Conservation (phyloP, 2,888 invertebrate genomes). For the Augochlorella aurata region DNA sequence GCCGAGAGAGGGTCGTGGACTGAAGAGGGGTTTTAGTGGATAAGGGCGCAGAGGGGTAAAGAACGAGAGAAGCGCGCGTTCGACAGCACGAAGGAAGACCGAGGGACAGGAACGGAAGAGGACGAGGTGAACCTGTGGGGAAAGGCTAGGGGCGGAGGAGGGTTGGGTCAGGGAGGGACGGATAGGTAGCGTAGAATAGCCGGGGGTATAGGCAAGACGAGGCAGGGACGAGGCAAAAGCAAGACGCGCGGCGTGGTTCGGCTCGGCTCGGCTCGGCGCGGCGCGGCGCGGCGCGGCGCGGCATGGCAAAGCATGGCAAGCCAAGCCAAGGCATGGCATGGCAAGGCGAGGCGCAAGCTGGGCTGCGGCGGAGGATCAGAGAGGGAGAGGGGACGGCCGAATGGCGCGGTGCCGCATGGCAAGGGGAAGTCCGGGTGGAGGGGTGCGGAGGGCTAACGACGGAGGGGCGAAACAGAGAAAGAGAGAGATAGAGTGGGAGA, state of each 20-base stretch:
- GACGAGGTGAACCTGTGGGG: conserved; percentile 6
- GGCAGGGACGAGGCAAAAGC: conserved; percentile 27
- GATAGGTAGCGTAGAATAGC: conserved; percentile 47
- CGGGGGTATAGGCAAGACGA: conserved; percentile 37
- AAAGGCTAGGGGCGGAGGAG: background rate
- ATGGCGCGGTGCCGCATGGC: conserved; percentile 60
- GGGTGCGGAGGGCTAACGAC: conserved; percentile 23
- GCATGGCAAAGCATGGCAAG: conserved; percentile 39
- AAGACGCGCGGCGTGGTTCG: conserved; percentile 28
- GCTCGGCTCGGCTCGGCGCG: background rate
- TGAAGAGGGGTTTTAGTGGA: conserved; percentile 52
- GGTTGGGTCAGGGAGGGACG: conserved; percentile 40
- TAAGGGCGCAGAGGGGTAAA: conserved; percentile 48
- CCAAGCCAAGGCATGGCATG: no score
- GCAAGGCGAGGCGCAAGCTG: conserved; percentile 47
- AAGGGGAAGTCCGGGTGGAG: conserved; percentile 40
- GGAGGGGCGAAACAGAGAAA: conserved; percentile 6
- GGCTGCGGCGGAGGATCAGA: conserved; percentile 39
- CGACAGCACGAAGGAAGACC: conserved; percentile 45
- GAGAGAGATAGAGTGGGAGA: conserved; percentile 9
- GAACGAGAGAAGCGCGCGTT: conserved; percentile 36
- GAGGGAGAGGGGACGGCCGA: conserved; percentile 42
- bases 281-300: conserved; percentile 10
- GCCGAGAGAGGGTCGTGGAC: conserved; percentile 46
- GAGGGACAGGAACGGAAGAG: conserved; percentile 22